These are phyloP conservation scores for Echinarachnius parma DNA, from an alignment of 53 echinoderm and acorn worm genomes.

Conservation along the genomic window DNA sequence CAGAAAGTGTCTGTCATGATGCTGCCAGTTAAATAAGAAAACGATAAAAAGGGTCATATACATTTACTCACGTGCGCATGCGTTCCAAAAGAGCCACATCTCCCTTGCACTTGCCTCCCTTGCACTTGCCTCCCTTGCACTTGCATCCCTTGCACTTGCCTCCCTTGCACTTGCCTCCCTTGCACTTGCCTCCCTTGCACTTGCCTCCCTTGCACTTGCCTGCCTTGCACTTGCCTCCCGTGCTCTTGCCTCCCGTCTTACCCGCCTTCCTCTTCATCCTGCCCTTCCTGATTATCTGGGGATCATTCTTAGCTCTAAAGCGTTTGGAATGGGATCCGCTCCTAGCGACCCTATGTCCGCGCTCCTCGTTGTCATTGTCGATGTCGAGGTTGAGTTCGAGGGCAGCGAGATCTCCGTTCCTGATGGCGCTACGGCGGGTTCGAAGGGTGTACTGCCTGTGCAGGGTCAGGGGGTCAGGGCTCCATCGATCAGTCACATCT, in stretches of 20 bases:
- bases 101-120: not conserved
- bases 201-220: not conserved
- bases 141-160: not conserved
- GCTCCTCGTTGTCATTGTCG: too few relatives aligned
- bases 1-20: too few relatives aligned
- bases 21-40: too few relatives aligned
- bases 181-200: constrained; percentile 2
- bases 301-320: too few relatives aligned
- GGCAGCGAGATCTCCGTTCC: too few relatives aligned
- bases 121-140: not conserved
- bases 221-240: not conserved
- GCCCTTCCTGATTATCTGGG: too few relatives aligned
- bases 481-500: constrained; percentile 13
- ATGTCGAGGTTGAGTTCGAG: too few relatives aligned
- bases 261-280: too few relatives aligned
- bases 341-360: too few relatives aligned
- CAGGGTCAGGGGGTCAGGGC: constrained; percentile 15
- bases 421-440: constrained; percentile 23
- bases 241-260: not conserved
- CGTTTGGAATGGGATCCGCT: too few relatives aligned
- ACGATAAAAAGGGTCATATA: too few relatives aligned
- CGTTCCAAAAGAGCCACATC: constrained; percentile 31
- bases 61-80: constrained; percentile 20
- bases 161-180: not conserved
- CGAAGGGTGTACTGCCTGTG: constrained; percentile 21